Percentiles rank a stretch among this genome's conserved stretches.
phyloP scores from a whole-genome alignment of 2,888 invertebrate genomes.

The Shargacucullia verbasci region DNA sequence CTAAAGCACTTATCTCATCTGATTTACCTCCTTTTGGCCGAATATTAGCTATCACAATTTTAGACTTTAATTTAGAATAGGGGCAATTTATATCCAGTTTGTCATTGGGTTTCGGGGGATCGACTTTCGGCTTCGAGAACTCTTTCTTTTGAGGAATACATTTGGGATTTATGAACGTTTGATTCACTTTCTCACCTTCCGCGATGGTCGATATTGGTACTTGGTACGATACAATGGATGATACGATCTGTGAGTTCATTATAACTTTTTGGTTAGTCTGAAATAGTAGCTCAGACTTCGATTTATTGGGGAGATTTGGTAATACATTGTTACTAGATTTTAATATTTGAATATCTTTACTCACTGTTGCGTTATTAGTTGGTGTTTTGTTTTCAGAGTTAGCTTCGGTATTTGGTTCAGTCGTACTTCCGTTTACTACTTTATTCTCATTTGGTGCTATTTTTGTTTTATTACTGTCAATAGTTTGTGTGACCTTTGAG shows the following conservation, averaged over 20 bases:
- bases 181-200: slow-evolving; percentile 73
- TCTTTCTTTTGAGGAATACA: slow-evolving; percentile 67
- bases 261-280: slow-evolving; percentile 76
- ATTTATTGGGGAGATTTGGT: slow-evolving; percentile 72
- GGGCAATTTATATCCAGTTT: slow-evolving; percentile 79
- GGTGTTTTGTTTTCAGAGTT: slow-evolving; percentile 51
- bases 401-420: slow-evolving; percentile 44
- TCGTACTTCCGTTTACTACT: slow-evolving; percentile 56
- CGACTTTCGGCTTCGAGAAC: slow-evolving; percentile 65
- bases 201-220: slow-evolving; percentile 74
- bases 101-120: slow-evolving; percentile 71
- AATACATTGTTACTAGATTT: slow-evolving; percentile 75
- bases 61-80: slow-evolving; percentile 77
- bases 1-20: slow-evolving; percentile 83
- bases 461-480: slow-evolving; percentile 66
- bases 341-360: slow-evolving; percentile 74
- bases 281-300: slow-evolving; percentile 72
- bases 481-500: slow-evolving; percentile 66
- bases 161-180: slow-evolving; percentile 66
- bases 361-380: slow-evolving; percentile 59
- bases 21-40: slow-evolving; percentile 69
- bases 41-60: slow-evolving; percentile 79
- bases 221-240: too few relatives aligned
- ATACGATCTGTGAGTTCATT: slow-evolving; percentile 79
- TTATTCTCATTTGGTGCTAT: slow-evolving; percentile 71